These are phyloP conservation scores for Notoglanidium macrostoma DNA, from an alignment of 2,797 vertebrate genomes.

Conservation along the genomic window DNA sequence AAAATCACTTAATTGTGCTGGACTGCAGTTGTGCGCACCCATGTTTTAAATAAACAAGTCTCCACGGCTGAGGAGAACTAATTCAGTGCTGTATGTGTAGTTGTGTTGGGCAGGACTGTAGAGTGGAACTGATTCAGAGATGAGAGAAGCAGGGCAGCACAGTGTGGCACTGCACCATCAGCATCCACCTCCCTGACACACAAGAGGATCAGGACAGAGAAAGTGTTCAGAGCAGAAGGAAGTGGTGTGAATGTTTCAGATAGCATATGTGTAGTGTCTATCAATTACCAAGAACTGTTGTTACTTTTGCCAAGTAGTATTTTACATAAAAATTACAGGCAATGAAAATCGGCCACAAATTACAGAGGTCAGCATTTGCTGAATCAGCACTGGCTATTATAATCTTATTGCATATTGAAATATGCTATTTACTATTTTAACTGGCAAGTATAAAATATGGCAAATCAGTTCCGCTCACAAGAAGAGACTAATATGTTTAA, in stretches of 20 bases:
- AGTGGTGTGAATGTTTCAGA: not conserved
- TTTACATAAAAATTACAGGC: not conserved
- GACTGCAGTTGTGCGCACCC: not conserved
- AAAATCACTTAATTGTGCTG: not conserved
- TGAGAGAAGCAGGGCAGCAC: slow-evolving; percentile 6
- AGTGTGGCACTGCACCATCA: slow-evolving; percentile 10
- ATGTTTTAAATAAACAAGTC: not conserved
- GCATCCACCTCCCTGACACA: slow-evolving; percentile 42
- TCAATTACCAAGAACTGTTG: slow-evolving; percentile 16
- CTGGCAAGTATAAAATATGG: not conserved
- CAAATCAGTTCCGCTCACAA: not conserved
- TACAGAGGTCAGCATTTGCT: not conserved
- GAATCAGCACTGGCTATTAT: not conserved
- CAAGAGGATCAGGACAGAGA: slow-evolving; percentile 32
- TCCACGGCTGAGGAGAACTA: not conserved
- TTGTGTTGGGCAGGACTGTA: not conserved
- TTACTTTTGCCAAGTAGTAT: not conserved
- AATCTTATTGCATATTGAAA: not conserved
- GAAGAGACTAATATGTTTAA: not conserved
- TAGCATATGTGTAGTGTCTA: not conserved
- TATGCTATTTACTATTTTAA: not conserved
- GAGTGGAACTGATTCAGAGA: slow-evolving; percentile 38
- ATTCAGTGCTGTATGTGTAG: not conserved
- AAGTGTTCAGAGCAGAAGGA: slow-evolving; percentile 6
- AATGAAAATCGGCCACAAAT: too few relatives aligned